Base-by-base conservation (phyloP, 2,888 invertebrate genomes). In the Alentia gelatinosa region DNA sequence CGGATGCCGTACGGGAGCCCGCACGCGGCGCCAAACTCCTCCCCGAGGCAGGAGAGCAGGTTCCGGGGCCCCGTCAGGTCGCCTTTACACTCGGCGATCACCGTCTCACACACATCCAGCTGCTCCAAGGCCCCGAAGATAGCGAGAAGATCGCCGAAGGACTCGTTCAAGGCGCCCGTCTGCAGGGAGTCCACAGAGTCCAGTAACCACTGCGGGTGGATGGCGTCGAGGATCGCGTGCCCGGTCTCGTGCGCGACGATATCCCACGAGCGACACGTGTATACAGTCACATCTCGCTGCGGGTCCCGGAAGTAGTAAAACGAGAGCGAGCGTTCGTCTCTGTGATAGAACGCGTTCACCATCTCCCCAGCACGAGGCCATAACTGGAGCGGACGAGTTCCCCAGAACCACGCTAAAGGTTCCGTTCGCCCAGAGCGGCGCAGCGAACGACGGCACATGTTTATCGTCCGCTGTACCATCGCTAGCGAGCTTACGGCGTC, bases 171-270 rank as follows among this genome's bases (percentile, higher is more conserved):
- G 39, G 83, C 83, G 19, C 83, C 83, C 23, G 83, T 37, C 26
- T 83, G 83, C 9, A 83, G 83, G 37, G 1, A 19, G 37, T 83
- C 83, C 33, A 83, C 37, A 1, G 39, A 37, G 23, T 83, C 83
- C 37, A 39, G 83, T 1, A 83, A 26, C 83, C 83, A 83, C 23
- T 83, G 83, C 19, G 83, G 83, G 19, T 83, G 83, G 39, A 83
- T 19, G 1, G 83, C 35, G 37, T 83, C 83, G 37, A 83, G 37
- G 39, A 83, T 83, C 37, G 83, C 83, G 83, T 83, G 83, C 9
- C 83, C 83, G 15, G 83, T 83, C 37, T 83, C 37, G 26, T 83
- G 83, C 15, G 83, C 40, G 39, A 83, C 39, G 37, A 83, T 35
- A 39, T 83, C 83, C 83, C 83, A 83, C 0, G 83, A 83, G 1